Evolutionary conservation across 2,888 invertebrate species (phyloP), one percentile per base, ranked within the genome.

Genomic region (Periphyllus acericola): DNA sequence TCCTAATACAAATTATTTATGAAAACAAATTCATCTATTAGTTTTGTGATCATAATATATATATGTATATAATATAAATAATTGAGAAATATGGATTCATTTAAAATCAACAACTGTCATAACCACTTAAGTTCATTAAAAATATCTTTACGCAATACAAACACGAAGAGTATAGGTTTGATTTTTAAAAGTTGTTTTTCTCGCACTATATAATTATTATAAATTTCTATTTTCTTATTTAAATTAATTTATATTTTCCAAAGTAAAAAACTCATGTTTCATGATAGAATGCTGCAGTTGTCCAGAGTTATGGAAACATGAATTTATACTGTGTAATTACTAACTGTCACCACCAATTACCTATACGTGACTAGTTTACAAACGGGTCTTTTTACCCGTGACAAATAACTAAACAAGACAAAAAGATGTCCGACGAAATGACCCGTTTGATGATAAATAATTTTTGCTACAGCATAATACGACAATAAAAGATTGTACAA

Each of bases 281-380:
- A 40, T 25, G 29, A n/a, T 29, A 55, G n/a, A 83, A 74, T 36
- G 74, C 3, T 36, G 74, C 3, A 29, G 55, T 74, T 29, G 25
- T 36, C 55, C 34, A 60, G 19, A 36, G n/a, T 74, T 83, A 74
- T 60, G 74, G 36, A 55, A 74, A 83, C 60, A 21, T 83, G 1
- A n/a, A 74, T 60, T 83, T 83, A 74, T 74, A 72, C 72, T 74
- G 74, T n/a, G 60, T 83, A 83, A 86, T 86, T 52, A 79, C 52
- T 79, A 86, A 71, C 78, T 86, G 85, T 79, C 85, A 36, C 78
- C 52, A 60, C 52, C 85, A 40, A 71, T 78, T 85, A 84, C 75
- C 66, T 32, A 78, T 52, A 66, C 71, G 85, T 86, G 85, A 79
- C 68, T 55, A 55, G 78, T n/a, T 52, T 79, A 72, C 76, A 86